Evolutionary conservation across 2,113 vertebrate genomes (phyloP).

Genomic region (Chloropsis cyanopogon): DNA sequence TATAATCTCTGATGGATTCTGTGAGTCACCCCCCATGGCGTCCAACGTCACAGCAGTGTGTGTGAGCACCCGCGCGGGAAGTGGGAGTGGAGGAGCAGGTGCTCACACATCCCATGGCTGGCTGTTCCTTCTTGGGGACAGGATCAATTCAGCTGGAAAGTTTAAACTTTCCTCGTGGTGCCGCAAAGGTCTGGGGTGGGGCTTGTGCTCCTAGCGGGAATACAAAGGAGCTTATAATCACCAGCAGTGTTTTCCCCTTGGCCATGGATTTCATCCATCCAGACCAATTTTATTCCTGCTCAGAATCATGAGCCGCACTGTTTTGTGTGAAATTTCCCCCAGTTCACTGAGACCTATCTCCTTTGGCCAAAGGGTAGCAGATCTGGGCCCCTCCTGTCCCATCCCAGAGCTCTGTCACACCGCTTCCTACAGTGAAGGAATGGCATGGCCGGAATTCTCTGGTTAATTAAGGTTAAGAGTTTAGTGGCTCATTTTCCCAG

Average conservation of each 20-base stretch:
- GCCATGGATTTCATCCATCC: not conserved
- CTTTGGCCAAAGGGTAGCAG: not conserved
- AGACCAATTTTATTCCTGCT: not conserved
- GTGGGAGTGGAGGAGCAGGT: not conserved
- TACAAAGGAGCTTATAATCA: accelerated
- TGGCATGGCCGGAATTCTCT: accelerated
- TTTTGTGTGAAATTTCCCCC: not conserved
- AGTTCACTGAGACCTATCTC: not conserved
- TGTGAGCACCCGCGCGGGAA: not conserved
- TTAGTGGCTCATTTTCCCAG: not conserved
- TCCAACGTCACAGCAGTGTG: accelerated
- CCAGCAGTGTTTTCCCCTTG: not conserved
- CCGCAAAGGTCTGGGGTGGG: not conserved
- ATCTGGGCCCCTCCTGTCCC: not conserved
- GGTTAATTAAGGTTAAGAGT: accelerated
- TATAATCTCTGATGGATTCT: not conserved
- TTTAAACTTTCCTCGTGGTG: not conserved
- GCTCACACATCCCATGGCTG: accelerated
- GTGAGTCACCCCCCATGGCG: not conserved
- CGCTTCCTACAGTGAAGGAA: not conserved
- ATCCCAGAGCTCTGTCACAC: not conserved
- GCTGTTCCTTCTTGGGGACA: not conserved
- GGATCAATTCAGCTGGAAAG: not conserved
- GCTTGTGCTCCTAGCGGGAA: not conserved
- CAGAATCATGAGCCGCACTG: accelerated